Conservation (phyloP, 1,140 invertebrate species). For the Wasmannia auropunctata region DNA sequence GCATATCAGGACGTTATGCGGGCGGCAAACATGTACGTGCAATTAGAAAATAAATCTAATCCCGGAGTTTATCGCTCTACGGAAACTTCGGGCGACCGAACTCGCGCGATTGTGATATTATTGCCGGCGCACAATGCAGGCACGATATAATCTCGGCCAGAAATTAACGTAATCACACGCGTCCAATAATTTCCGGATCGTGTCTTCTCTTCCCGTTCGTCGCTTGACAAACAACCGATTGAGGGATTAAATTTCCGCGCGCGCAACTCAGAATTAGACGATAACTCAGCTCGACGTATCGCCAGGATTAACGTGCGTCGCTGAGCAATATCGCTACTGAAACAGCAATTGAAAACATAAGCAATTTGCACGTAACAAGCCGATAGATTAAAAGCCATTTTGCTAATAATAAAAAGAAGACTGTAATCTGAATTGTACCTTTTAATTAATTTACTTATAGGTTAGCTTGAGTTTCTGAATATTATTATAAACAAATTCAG, state of each 20-base stretch:
- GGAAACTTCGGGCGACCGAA: conserved; percentile 22
- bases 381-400: not conserved
- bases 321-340: conserved; percentile 10
- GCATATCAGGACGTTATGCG: conserved; percentile 21
- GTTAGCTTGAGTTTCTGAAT: not conserved
- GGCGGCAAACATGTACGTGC: conserved; percentile 2
- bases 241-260: conserved; percentile 45
- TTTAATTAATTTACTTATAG: not conserved
- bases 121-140: conserved; percentile 1
- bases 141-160: conserved; percentile 46
- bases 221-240: conserved; percentile 52
- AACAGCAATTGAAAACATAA: not conserved
- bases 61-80: conserved; percentile 25
- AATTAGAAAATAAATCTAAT: conserved; percentile 57
- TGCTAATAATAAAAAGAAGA: not conserved
- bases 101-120: conserved; percentile 8
- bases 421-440: not conserved
- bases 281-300: conserved; percentile 46
- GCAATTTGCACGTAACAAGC: not conserved
- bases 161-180: conserved; percentile 52
- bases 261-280: conserved; percentile 44
- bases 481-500: not conserved
- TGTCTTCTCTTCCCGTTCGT: conserved; percentile 43
- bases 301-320: conserved; percentile 22
- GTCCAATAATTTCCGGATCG: conserved; percentile 59